Evolutionary conservation across 2,888 invertebrate species (phyloP).

Genomic region (Leistus spinibarbis): DNA sequence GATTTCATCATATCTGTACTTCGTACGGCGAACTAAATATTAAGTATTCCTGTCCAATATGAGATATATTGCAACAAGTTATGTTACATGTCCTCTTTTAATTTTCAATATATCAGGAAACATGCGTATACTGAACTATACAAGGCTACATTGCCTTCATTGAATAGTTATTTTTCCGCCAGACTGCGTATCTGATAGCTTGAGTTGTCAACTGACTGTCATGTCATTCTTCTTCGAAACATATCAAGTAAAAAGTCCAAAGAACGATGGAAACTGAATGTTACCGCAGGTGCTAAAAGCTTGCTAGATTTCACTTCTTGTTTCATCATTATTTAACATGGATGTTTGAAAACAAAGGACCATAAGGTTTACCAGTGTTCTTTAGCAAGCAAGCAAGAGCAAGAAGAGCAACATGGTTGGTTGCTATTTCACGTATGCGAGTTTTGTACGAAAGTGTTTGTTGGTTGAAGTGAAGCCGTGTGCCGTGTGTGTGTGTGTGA

Average conservation of each 20-base stretch:
- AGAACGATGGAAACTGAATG: background rate
- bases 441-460: background rate
- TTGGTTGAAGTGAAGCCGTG: background rate
- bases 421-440: constrained; percentile 7
- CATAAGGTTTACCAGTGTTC: background rate
- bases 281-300: background rate
- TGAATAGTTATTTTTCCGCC: no score
- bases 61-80: no score
- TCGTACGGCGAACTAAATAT: no score
- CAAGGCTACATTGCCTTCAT: no score
- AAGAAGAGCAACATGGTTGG: background rate
- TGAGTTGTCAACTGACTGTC: no score
- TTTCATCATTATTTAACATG: background rate
- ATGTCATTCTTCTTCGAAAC: background rate
- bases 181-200: no score
- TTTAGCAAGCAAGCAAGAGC: background rate
- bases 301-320: background rate
- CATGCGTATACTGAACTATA: no score
- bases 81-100: no score
- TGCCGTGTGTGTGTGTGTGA: background rate
- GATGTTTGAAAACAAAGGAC: background rate
- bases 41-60: no score
- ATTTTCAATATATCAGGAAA: no score
- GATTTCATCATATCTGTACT: no score
- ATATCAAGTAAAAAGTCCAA: background rate